Conservation (phyloP, 2,797 vertebrate genomes). For the Tapera naevia region DNA sequence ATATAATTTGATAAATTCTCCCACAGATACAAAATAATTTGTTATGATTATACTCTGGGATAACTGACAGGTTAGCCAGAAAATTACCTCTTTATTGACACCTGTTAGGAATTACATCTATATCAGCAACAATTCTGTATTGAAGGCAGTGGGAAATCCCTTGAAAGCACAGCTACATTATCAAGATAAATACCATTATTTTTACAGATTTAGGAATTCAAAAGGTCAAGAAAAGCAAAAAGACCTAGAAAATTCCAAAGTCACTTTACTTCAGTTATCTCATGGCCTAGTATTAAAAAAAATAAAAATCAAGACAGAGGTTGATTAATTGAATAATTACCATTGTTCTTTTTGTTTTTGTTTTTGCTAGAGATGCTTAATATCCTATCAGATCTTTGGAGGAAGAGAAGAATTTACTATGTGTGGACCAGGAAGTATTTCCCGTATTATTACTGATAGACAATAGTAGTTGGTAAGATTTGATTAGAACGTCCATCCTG, state of each 20-base stretch:
- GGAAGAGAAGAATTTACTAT: neutral
- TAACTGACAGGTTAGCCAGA: neutral
- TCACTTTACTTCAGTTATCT: neutral
- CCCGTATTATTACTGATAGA: neutral
- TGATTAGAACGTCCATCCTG: neutral
- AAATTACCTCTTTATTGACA: neutral
- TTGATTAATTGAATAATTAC: neutral
- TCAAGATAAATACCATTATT: neutral
- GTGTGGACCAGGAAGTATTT: neutral
- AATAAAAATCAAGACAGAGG: neutral
- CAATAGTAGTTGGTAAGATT: neutral
- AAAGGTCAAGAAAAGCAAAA: neutral
- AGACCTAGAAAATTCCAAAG: neutral
- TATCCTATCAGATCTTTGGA: neutral
- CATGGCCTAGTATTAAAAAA: neutral
- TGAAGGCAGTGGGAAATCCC: neutral
- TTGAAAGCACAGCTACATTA: neutral
- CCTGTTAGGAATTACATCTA: fast-evolving
- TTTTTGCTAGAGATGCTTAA: neutral
- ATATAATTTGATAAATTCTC: neutral
- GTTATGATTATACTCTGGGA: neutral
- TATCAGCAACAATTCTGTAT: neutral
- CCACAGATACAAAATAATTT: neutral
- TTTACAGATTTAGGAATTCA: neutral
- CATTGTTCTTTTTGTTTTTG: neutral